Evolutionary conservation across 2,113 vertebrate genomes (phyloP).

Genomic region (Aplodontia rufa): DNA sequence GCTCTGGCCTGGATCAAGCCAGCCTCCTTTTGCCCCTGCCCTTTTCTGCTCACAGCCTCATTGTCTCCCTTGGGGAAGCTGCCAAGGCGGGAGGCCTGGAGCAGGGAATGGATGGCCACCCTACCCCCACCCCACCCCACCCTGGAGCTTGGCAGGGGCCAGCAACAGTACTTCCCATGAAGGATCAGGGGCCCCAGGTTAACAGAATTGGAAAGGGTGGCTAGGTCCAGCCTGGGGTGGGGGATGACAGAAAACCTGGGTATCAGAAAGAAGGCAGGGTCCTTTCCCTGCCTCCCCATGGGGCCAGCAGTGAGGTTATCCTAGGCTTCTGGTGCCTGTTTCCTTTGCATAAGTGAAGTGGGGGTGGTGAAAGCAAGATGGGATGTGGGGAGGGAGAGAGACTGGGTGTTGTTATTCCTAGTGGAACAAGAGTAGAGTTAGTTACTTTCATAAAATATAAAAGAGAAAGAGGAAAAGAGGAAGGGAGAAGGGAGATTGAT

Average conservation of each 20-base stretch:
- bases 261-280: not conserved
- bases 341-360: not conserved
- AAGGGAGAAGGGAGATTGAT: not conserved
- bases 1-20: conserved; percentile 63
- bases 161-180: conserved; percentile 8
- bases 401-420: not conserved
- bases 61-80: conserved; percentile 77
- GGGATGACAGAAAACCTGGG: not conserved
- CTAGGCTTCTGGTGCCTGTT: not conserved
- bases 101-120: conserved; percentile 27
- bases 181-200: conserved; percentile 5
- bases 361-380: not conserved
- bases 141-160: conserved; percentile 7
- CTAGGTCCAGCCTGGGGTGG: not conserved
- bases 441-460: conserved; percentile 51
- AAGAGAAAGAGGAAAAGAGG: conserved; percentile 42
- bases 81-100: conserved; percentile 68
- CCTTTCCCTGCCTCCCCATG: not conserved
- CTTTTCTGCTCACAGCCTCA: conserved; percentile 79
- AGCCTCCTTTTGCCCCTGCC: conserved; percentile 76
- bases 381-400: not conserved
- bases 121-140: conserved; percentile 56
- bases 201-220: conserved; percentile 2
- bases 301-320: not conserved
- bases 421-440: not conserved